phyloP scores from a whole-genome alignment of 2,797 vertebrate genomes.

The Acipenser oxyrinchus region DNA sequence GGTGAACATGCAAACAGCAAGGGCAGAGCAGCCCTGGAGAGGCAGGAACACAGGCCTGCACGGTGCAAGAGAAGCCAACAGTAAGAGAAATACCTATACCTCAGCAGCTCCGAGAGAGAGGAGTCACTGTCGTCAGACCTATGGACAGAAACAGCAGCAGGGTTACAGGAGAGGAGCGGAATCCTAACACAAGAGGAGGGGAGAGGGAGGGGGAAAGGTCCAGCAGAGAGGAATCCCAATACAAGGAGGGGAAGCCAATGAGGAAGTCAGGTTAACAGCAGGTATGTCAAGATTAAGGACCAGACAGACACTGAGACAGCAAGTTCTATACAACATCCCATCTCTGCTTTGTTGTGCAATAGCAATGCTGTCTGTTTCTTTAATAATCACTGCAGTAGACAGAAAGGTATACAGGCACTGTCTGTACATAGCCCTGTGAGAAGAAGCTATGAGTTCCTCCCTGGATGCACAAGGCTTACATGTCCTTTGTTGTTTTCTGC shows the following conservation, averaged over 20 bases:
- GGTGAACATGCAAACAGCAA: background rate
- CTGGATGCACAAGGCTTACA: no score
- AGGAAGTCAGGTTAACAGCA: conserved; percentile 9
- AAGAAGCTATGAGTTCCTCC: conserved; percentile 5
- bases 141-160: conserved; percentile 90
- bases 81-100: conserved; percentile 85
- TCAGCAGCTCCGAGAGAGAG: conserved; percentile 98
- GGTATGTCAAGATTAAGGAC: conserved; percentile 22
- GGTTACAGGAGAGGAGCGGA: conserved; percentile 61
- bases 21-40: background rate
- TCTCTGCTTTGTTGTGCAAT: conserved; percentile 16
- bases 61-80: conserved; percentile 47
- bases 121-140: conserved; percentile 99
- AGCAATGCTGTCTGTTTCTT: no score
- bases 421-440: conserved; percentile 6
- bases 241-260: conserved; percentile 21
- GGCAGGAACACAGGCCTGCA: conserved; percentile 21
- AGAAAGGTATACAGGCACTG: no score
- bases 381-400: no score
- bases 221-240: conserved; percentile 29
- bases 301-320: conserved; percentile 9
- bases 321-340: background rate
- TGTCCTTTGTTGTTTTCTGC: no score
- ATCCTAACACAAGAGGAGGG: conserved; percentile 27
- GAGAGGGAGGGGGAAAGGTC: conserved; percentile 31